Evolutionary conservation across 1,140 invertebrate genomes (phyloP), one percentile per base, ranked within the genome.

Genomic region (Formica selysi): DNA sequence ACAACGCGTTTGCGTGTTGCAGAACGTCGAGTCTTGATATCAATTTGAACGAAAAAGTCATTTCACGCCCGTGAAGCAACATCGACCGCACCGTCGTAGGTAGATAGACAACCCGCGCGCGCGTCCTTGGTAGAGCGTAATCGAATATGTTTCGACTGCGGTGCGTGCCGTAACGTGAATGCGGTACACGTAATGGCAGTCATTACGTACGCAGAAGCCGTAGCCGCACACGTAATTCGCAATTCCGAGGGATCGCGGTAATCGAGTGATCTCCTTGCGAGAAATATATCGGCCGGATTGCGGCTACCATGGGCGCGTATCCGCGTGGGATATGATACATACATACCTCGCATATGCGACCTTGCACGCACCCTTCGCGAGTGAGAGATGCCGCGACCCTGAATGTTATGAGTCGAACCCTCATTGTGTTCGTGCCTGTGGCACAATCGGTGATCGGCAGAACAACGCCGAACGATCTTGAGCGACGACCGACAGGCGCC

Each of bases 251-350:
- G 68, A 74, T 83, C 79, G 68, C 38, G 54, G 79, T 83, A 83
- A 83, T 83, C 79, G 79, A 74, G 79, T 83, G 79, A 74, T 83
- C 68, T 73, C 68, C 79, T 83, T 83, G 79, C 68, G 68, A 61
- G 79, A 83, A 83, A 74, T 61, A 73, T 83, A 83, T 83, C 68
- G 79, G 68, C 29, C 54, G 68, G 79, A 74, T 61, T 83, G 79
- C 54, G 67, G 79, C 79, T 59, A 36, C 48, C 5, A 13, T 11
- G 6, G 67, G 67, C 19, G 73, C n/a, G 44, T 16, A 26, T 36
- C n/a, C 16, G 48, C 51, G 54, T 26, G 26, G 6, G 32, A 32
- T 32, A 29, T 1, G 48, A 19, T 29, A n/a, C 19, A n/a, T 13
- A 13, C 61, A 19, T 32, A 64, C 61, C 61, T 32, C n/a, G 8